phyloP scores from a whole-genome alignment of 2,888 invertebrate genomes.

The Hydriomena furcata region DNA sequence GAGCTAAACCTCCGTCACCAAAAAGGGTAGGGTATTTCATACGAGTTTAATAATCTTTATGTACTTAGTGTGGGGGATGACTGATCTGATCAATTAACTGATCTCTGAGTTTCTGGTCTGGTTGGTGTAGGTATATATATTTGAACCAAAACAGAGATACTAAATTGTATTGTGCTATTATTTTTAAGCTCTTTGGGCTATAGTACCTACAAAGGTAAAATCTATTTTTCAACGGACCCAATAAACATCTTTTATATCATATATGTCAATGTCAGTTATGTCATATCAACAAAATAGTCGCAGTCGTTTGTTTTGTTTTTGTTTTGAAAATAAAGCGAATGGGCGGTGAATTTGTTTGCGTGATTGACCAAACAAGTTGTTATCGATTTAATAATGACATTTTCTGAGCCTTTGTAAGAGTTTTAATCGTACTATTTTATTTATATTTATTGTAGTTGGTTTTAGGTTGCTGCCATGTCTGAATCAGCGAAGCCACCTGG shows the following conservation, averaged over 20 bases:
- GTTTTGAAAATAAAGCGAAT: slow-evolving; percentile 43
- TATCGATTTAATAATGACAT: slow-evolving; percentile 2
- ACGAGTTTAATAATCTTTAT: too few relatives aligned
- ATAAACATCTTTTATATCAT: background rate
- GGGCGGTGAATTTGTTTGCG: slow-evolving; percentile 43
- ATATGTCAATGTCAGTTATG: slow-evolving; percentile 21
- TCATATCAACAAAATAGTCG: slow-evolving; percentile 21
- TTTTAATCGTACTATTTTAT: slow-evolving; percentile 5
- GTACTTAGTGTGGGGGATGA: too few relatives aligned
- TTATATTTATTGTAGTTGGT: background rate
- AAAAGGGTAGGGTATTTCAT: too few relatives aligned
- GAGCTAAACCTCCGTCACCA: too few relatives aligned
- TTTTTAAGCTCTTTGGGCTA: too few relatives aligned
- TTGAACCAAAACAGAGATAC: too few relatives aligned
- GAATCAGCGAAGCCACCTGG: slow-evolving; percentile 55
- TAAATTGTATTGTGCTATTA: too few relatives aligned
- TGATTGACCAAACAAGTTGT: slow-evolving; percentile 46
- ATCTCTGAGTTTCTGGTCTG: too few relatives aligned
- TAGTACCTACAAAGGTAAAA: too few relatives aligned
- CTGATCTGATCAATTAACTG: too few relatives aligned
- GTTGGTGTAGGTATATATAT: too few relatives aligned
- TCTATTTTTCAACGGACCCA: background rate
- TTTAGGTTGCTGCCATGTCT: slow-evolving; percentile 45
- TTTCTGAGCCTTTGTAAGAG: background rate
- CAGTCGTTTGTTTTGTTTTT: slow-evolving; percentile 42